A percentile compares a stretch with the other conserved stretches of the same genome.
phyloP scores from a whole-genome alignment of 2,797 vertebrate species.

The Artibeus lituratus region DNA sequence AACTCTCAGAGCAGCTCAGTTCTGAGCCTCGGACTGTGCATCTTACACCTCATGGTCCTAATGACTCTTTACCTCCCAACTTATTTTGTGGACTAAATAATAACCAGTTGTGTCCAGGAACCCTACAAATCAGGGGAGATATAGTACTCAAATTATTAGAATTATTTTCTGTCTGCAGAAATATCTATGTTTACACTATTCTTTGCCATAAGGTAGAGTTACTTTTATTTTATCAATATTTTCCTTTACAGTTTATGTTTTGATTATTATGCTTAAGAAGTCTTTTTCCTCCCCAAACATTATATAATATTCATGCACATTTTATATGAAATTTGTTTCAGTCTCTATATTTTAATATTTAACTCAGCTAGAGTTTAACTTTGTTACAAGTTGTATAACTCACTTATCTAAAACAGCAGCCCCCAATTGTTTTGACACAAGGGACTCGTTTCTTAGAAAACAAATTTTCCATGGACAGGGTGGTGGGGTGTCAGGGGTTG shows the following conservation, averaged over 20 bases:
- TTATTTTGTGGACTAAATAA: neutral
- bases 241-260: neutral
- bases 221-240: neutral
- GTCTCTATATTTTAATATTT: slow-evolving; percentile 12
- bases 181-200: neutral
- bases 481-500: neutral
- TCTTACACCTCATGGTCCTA: neutral
- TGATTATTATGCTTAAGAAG: neutral
- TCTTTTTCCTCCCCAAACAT: neutral
- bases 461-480: neutral
- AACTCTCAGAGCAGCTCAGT: neutral
- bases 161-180: slow-evolving; percentile 1
- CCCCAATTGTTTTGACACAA: neutral
- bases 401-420: neutral
- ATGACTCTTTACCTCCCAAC: neutral
- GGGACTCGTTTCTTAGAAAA: neutral
- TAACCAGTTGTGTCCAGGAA: neutral
- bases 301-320: neutral
- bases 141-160: neutral
- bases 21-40: neutral
- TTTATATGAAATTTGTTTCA: neutral
- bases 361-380: neutral
- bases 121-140: neutral
- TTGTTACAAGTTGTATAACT: neutral
- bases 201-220: neutral